These are phyloP conservation scores for Varecia variegata DNA, from an alignment of 2,797 vertebrate species.

Conservation along the genomic window DNA sequence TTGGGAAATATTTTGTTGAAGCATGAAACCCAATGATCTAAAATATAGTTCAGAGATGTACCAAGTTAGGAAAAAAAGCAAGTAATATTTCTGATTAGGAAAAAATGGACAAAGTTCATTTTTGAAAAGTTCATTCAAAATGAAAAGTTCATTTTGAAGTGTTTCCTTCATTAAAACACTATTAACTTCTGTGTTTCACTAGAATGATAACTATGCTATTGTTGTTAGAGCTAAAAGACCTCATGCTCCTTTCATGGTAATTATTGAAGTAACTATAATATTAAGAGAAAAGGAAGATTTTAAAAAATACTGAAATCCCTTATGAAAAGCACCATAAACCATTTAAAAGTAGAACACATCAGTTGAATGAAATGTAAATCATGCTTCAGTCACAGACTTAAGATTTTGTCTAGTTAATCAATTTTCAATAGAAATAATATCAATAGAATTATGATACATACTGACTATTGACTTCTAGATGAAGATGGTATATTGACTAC, in stretches of 20 bases:
- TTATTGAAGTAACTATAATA: neutral
- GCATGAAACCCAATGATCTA: slow-evolving; percentile 24
- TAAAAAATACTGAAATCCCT: neutral
- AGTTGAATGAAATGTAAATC: neutral
- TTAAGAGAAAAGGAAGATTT: neutral
- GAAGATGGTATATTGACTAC: neutral
- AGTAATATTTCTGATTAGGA: neutral
- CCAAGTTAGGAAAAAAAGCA: neutral
- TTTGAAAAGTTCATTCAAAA: neutral
- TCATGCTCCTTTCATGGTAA: neutral
- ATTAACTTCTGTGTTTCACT: neutral
- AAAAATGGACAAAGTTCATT: neutral
- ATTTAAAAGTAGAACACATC: neutral
- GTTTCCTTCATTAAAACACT: neutral
- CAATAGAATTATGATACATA: neutral
- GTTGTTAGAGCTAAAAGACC: neutral
- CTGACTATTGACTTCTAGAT: neutral
- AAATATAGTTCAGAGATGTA: slow-evolving; percentile 44
- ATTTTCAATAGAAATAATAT: neutral
- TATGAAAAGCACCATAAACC: neutral
- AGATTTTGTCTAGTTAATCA: neutral
- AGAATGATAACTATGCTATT: neutral
- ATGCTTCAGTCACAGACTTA: neutral
- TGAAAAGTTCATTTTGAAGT: neutral
- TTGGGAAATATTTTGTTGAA: slow-evolving; percentile 23